These are phyloP conservation scores for Hyles euphorbiae DNA, from an alignment of 1,140 invertebrate species.

Conservation along the genomic window DNA sequence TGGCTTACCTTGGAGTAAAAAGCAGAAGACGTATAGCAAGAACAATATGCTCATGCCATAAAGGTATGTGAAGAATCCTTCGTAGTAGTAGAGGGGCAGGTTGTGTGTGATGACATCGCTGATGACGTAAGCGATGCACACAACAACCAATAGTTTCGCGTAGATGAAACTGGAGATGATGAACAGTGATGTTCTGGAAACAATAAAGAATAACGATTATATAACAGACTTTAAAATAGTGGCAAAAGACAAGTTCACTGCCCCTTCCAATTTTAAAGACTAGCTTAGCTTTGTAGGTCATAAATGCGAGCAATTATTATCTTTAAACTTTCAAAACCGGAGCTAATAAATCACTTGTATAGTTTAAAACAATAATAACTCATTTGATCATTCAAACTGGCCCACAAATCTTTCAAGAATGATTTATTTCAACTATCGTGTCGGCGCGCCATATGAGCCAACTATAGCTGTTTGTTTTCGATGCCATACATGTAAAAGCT, in stretches of 20 bases:
- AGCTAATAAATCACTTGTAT: too few relatives aligned
- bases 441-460: too few relatives aligned
- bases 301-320: too few relatives aligned
- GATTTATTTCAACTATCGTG: background rate
- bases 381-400: background rate
- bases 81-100: conserved; percentile 92
- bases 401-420: background rate
- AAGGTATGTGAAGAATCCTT: conserved; percentile 98
- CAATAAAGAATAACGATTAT: background rate
- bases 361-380: too few relatives aligned
- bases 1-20: conserved; percentile 87
- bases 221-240: too few relatives aligned
- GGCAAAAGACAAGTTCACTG: too few relatives aligned
- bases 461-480: too few relatives aligned
- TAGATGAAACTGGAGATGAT: conserved; percentile 96
- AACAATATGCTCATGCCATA: conserved; percentile 97
- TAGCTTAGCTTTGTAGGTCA: too few relatives aligned
- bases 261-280: too few relatives aligned
- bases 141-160: conserved; percentile 92
- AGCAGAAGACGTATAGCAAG: conserved; percentile 97
- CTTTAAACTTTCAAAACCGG: too few relatives aligned
- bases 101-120: conserved; percentile 95
- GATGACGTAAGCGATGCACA: conserved; percentile 94
- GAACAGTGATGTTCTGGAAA: conserved; percentile 91
- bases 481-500: too few relatives aligned